These are phyloP conservation scores for Ptilonorhynchus violaceus DNA, from an alignment of 2,113 vertebrate genomes.

Conservation along the genomic window DNA sequence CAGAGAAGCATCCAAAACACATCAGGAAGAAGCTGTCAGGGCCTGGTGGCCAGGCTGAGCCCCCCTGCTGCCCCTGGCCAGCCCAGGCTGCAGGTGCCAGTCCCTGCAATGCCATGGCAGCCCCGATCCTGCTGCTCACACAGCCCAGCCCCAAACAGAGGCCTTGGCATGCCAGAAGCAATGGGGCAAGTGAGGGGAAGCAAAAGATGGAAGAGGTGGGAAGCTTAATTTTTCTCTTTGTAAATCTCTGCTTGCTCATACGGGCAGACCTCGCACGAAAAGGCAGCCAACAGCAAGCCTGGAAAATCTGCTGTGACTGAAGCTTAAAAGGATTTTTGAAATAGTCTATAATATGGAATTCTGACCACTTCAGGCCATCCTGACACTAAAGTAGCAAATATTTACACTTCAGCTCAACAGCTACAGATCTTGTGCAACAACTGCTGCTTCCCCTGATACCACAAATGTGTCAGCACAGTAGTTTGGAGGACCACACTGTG, in stretches of 20 bases:
- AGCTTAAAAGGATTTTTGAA: background rate
- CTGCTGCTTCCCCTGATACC: background rate
- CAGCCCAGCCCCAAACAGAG: rapidly evolving
- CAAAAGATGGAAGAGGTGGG: background rate
- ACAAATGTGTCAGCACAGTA: background rate
- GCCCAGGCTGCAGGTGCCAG: background rate
- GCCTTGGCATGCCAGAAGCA: background rate
- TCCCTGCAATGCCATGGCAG: rapidly evolving
- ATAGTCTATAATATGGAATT: background rate
- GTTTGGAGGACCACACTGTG: background rate
- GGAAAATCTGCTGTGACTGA: background rate
- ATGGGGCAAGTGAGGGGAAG: rapidly evolving
- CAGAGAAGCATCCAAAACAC: background rate
- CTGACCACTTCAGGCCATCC: background rate
- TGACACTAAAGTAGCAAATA: background rate
- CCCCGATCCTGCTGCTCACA: background rate
- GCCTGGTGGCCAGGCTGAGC: background rate
- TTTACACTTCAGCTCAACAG: background rate
- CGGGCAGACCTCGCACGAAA: background rate
- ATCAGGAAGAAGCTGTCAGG: background rate
- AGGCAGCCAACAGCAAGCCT: background rate
- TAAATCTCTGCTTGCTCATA: background rate
- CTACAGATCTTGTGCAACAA: background rate
- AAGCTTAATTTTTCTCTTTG: background rate
- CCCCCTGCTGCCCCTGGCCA: background rate